Conservation (phyloP, 2,113 vertebrate genomes). For the Vidua macroura region DNA sequence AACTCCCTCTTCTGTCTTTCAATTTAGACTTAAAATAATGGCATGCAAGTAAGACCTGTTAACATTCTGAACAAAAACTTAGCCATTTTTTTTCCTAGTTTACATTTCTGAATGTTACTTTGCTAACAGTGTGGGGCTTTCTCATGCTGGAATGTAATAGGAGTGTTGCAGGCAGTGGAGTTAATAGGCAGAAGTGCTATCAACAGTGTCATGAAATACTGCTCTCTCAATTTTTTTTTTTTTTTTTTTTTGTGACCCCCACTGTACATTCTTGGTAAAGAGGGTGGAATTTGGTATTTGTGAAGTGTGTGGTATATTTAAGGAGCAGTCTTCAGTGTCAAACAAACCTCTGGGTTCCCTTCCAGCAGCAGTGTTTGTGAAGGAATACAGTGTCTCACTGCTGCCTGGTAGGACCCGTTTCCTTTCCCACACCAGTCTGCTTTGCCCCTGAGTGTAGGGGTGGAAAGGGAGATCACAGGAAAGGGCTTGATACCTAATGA, state of each 20-base stretch:
- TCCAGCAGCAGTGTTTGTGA: not conserved
- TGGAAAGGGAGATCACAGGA: not conserved
- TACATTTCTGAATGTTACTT: not conserved
- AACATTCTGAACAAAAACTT: not conserved
- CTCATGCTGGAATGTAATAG: not conserved
- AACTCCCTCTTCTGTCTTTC: not conserved
- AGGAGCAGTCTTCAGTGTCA: not conserved
- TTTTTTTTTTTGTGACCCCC: not conserved
- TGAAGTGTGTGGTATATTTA: not conserved
- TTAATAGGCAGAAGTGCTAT: not conserved
- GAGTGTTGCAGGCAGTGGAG: not conserved
- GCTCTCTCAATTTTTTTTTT: not conserved
- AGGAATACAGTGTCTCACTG: rapidly evolving
- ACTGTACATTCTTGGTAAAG: not conserved
- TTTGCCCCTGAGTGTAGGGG: not conserved
- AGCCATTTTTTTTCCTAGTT: not conserved
- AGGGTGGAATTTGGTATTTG: not conserved
- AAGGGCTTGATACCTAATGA: not conserved
- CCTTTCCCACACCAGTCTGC: not conserved
- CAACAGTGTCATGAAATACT: rapidly evolving
- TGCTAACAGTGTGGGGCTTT: not conserved
- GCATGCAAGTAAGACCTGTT: not conserved
- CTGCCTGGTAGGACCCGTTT: rapidly evolving
- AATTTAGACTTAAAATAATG: not conserved
- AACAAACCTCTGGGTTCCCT: not conserved